Conservation (phyloP, 1,140 invertebrate species). For the Drosophila cardini region DNA sequence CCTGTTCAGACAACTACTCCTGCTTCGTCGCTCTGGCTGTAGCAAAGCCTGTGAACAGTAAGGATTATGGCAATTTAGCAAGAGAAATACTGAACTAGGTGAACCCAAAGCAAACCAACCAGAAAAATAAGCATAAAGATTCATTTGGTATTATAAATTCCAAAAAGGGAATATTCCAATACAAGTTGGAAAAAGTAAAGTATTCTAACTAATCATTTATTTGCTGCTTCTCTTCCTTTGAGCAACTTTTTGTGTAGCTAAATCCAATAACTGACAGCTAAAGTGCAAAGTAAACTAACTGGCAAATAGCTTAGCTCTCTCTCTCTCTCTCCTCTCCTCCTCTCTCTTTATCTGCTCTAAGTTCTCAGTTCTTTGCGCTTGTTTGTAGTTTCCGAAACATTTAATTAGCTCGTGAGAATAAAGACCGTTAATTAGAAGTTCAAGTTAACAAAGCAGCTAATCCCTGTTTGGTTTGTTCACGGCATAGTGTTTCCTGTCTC, state of each 20-base stretch:
- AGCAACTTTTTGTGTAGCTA: slow-evolving; percentile 16
- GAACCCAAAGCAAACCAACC: not conserved
- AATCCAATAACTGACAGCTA: slow-evolving; percentile 19
- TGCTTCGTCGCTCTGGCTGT: too few relatives aligned
- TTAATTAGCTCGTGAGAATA: slow-evolving; percentile 18
- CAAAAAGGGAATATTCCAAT: slow-evolving; percentile 12
- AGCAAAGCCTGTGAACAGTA: slow-evolving; percentile 13
- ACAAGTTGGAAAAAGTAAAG: not conserved
- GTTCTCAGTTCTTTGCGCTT: slow-evolving; percentile 9
- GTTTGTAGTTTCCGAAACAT: slow-evolving; percentile 19
- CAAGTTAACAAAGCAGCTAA: slow-evolving; percentile 16
- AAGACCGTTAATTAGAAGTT: slow-evolving; percentile 25
- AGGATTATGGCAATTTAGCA: slow-evolving; percentile 32
- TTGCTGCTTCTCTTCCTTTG: slow-evolving; percentile 2
- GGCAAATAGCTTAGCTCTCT: slow-evolving; percentile 16
- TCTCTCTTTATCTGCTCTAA: not conserved
- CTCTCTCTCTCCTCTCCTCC: too few relatives aligned
- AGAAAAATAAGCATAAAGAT: slow-evolving; percentile 12
- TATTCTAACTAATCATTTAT: slow-evolving; percentile 14
- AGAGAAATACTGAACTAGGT: slow-evolving; percentile 8
- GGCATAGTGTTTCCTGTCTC: slow-evolving; percentile 5
- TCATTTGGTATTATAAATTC: slow-evolving; percentile 2
- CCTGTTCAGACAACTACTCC: too few relatives aligned
- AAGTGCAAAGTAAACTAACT: slow-evolving; percentile 29
- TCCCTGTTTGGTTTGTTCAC: slow-evolving; percentile 16